Conservation (phyloP, 2,888 invertebrate genomes). For the Apotomis betuletana region DNA sequence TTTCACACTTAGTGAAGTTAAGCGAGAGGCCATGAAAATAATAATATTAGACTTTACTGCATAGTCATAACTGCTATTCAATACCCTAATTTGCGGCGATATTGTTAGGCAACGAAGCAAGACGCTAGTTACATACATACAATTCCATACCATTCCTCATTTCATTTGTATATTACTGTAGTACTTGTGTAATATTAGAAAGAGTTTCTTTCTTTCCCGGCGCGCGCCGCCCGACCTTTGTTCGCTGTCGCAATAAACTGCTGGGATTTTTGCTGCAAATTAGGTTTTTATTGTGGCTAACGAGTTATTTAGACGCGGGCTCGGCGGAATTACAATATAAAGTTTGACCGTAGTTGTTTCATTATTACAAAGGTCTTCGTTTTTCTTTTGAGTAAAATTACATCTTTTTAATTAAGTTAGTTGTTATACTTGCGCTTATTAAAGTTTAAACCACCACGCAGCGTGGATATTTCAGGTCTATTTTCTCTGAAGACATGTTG, state of each 20-base stretch:
- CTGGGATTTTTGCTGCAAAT: conserved; percentile 36
- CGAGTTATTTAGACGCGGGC: conserved; percentile 26
- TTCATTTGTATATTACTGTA: conserved; percentile 15
- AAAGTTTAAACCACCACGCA: too few relatives aligned
- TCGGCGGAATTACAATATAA: conserved; percentile 14
- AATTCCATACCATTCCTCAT: conserved; percentile 16
- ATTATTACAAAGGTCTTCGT: not conserved
- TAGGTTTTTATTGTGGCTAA: conserved; percentile 32
- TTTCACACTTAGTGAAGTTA: too few relatives aligned
- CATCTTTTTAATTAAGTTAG: not conserved
- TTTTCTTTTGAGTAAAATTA: not conserved
- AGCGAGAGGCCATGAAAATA: too few relatives aligned
- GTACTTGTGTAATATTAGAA: conserved; percentile 9
- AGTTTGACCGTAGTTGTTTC: conserved; percentile 12
- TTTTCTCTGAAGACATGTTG: too few relatives aligned
- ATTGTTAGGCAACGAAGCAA: not conserved
- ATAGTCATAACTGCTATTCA: too few relatives aligned
- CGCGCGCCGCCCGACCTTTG: conserved; percentile 20
- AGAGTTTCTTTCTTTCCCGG: conserved; percentile 12
- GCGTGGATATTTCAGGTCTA: too few relatives aligned
- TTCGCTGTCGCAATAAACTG: conserved; percentile 33
- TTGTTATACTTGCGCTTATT: too few relatives aligned
- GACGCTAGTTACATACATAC: not conserved
- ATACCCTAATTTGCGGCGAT: not conserved
- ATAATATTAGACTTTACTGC: too few relatives aligned